phyloP scores from a whole-genome alignment of 2,888 invertebrate genomes.

The Euspilapteryx auroguttella region DNA sequence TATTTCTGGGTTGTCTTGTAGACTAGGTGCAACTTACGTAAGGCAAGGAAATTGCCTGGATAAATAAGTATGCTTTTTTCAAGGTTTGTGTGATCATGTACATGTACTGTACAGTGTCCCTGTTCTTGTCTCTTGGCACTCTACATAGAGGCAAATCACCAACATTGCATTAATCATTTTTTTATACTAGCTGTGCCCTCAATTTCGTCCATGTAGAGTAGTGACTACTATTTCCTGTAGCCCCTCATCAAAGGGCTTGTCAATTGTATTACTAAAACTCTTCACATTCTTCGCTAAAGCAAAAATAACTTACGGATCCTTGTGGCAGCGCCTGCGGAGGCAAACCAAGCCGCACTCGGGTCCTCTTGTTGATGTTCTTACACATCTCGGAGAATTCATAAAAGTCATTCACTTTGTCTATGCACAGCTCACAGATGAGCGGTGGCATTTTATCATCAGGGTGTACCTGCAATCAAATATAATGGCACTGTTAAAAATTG shows the following conservation, averaged over 20 bases:
- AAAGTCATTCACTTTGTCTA: conserved; percentile 65
- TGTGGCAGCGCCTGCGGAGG: conserved; percentile 18
- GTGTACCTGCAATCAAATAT: conserved; percentile 46
- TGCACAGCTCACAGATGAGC: conserved; percentile 60
- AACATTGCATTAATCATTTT: no score
- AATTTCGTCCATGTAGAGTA: no score
- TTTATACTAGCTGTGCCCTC: no score
- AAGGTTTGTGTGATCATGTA: no score
- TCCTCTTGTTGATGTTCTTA: conserved; percentile 49
- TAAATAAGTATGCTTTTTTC: no score
- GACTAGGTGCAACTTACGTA: not conserved
- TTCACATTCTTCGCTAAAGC: not conserved
- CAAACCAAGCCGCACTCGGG: conserved; percentile 37
- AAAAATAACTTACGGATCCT: conserved; percentile 1
- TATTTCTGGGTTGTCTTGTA: not conserved
- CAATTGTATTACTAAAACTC: no score
- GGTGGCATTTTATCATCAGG: conserved; percentile 65
- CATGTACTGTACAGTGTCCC: no score
- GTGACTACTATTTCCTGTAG: no score
- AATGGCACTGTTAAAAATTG: no score
- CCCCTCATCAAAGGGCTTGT: no score
- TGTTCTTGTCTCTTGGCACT: no score
- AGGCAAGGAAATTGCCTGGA: not conserved
- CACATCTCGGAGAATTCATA: conserved; percentile 63
- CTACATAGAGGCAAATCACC: no score